Evolutionary conservation across 2,113 vertebrate genomes (phyloP), one percentile per base, ranked within the genome.

Genomic region (Hippocampus abdominalis): DNA sequence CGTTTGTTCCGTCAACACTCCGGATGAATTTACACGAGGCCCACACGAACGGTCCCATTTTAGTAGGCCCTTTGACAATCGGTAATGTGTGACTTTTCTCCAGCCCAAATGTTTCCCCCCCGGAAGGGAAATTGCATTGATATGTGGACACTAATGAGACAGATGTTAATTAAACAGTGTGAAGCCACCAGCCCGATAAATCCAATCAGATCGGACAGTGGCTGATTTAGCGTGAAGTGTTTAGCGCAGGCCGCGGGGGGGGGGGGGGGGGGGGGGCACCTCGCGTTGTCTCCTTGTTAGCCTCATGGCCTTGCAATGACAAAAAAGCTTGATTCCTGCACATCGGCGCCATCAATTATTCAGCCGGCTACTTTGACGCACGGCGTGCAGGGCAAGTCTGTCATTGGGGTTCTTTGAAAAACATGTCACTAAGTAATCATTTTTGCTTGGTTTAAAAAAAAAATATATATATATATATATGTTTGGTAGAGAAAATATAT

Each of bases 91-190:
- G 16, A 49, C 18, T 11, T 64, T 79, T 71, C 42, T 44, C 42
- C 42, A 13, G 42, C 42, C 42, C 42, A 12, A 44, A 44, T 44
- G 42, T 49, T 18, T 49, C 48, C 1, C 8, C 8, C 16, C 46
- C 8, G 18, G 18, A 20, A 64, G 21, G 9, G 20, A 49, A 61
- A 36, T 69, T 29, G 29, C 69, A 63, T 70, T 70, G 73, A 70
- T 62, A 67, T 49, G 56, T 67, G 70, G 76, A 75, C 79, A 56
- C 84, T 90, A 90, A 90, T 89, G 84, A 90, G 89, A 88, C 87
- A 73, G 83, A 85, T 86, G 87, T 89, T 90, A 86, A 88, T 92
- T 89, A 90, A 90, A 84, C 87, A 83, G 49, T 15, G 23, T 76
- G 0, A 63, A 86, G 85, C 77, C 79, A 88, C 81, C 76, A 75